Evolutionary conservation across 1,140 invertebrate species (phyloP).

Genomic region (Micrasema longulum): DNA sequence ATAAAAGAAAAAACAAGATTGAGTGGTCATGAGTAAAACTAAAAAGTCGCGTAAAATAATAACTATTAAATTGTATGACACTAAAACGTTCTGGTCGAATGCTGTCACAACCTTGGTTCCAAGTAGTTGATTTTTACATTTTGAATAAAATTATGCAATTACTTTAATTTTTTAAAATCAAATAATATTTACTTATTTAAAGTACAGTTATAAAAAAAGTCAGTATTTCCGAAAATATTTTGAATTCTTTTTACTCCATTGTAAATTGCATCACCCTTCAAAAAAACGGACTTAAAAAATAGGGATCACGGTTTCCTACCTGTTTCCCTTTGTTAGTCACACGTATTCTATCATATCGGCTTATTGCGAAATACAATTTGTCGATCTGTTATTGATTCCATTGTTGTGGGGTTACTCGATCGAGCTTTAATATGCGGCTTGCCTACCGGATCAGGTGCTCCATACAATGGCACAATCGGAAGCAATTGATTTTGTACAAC

Average conservation of each 20-base stretch:
- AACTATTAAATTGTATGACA: no score
- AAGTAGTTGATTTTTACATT: no score
- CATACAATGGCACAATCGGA: slow-evolving; percentile 26
- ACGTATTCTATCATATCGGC: slow-evolving; percentile 33
- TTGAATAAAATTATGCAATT: no score
- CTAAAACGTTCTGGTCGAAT: no score
- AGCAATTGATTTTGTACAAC: not conserved
- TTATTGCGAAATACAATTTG: slow-evolving; percentile 34
- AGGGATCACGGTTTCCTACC: slow-evolving; percentile 26
- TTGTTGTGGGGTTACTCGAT: slow-evolving; percentile 21
- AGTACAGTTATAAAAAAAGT: not conserved
- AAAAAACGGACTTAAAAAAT: slow-evolving; percentile 7
- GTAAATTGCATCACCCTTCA: not conserved
- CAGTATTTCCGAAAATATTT: not conserved
- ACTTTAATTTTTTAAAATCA: no score
- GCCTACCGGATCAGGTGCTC: slow-evolving; percentile 7
- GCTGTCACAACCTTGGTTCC: no score
- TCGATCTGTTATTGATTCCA: slow-evolving; percentile 44
- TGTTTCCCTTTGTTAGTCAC: slow-evolving; percentile 23
- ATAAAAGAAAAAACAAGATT: no score
- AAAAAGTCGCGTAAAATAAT: no score
- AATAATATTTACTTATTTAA: no score
- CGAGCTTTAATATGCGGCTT: not conserved
- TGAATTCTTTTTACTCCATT: not conserved
- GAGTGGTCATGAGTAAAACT: no score